Base-by-base conservation (phyloP, 2,797 vertebrate species). In the Etheostoma perlongum region DNA sequence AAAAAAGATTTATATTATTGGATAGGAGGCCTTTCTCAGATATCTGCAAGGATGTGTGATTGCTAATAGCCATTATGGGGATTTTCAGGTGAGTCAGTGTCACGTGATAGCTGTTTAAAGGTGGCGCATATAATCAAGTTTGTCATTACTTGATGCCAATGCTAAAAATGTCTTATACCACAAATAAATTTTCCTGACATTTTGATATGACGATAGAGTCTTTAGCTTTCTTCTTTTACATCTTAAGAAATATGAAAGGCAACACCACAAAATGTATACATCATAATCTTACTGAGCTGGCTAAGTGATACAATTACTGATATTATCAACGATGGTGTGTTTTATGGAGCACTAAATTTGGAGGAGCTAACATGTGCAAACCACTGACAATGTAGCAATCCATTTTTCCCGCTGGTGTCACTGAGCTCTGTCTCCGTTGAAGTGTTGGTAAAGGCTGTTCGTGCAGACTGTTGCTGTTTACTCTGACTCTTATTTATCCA, bases 1-100 rank as follows among this genome's bases (percentile, higher is more conserved):
- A 72, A 86, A 86, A 75, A 60, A 86, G 82, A 76, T 74, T 86
- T 75, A 76, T 70, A 51, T 78, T 86, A 84, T 85, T 85, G 89
- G 84, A 81, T 36, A 65, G 74, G 74, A 86, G 75, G 85, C 76
- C 74, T 76, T 84, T 89, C 84, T 87, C 81, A 69, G 72, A 86
- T 85, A 79, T 79, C 88, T 57, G 67, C 14, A 5, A 71, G 69
- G 69, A 85, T 6, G 67, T 77, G 83, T 61, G 63, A 68, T 84
- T 46, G 23, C 69, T 81, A 83, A 82, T 53, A 65, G 70, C 62
- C 64, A 67, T 78, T 62, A 15, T 48, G 70, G 72, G 83, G 79
- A 79, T 80, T 88, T 89, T 77, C 67, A 21, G 72, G 65, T 30
- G 5, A 67, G 25, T 47, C 14, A 0, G 62, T 15, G 65, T 77